A percentile compares a stretch with the other conserved stretches of the same genome.
Conservation (phyloP, 2,797 vertebrate genomes). For the Leptatherina wallacei region DNA sequence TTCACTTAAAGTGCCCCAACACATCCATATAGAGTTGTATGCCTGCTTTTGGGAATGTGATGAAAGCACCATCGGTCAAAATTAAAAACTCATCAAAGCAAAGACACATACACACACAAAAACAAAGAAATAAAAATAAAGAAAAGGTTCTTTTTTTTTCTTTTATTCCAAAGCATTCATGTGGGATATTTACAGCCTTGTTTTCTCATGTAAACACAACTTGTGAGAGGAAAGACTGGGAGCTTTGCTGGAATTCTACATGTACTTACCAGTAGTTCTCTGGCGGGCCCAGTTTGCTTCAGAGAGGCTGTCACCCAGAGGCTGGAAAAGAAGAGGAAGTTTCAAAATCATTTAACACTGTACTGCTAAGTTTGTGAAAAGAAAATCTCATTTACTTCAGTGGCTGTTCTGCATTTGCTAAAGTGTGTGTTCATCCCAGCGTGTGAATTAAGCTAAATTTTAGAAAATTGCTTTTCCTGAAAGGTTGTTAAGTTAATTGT, state of each 20-base stretch:
- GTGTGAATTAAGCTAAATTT: constrained; percentile 58
- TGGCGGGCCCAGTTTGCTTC: constrained; percentile 26
- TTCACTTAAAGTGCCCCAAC: constrained; percentile 44
- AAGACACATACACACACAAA: constrained; percentile 1
- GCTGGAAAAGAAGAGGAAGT: constrained; percentile 52
- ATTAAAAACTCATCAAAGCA: constrained; percentile 59
- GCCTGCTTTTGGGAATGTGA: constrained; percentile 39
- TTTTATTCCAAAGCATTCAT: constrained; percentile 67
- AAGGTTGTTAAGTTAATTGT: constrained; percentile 26
- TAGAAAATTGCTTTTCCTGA: constrained; percentile 49
- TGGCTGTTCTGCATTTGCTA: constrained; percentile 31
- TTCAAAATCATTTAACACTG: constrained; percentile 60
- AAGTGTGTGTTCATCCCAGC: constrained; percentile 54
- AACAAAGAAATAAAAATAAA: constrained; percentile 20
- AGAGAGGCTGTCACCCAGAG: constrained; percentile 43
- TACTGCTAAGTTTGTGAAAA: constrained; percentile 70
- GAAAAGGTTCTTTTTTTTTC: constrained; percentile 20
- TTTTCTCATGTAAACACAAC: constrained; percentile 80
- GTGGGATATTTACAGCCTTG: constrained; percentile 74
- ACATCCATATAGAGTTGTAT: constrained; percentile 28
- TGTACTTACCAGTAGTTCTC: constrained; percentile 68
- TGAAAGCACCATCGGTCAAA: constrained; percentile 47
- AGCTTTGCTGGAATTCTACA: constrained; percentile 78
- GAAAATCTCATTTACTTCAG: constrained; percentile 74
- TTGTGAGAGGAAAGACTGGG: constrained; percentile 60